These are phyloP conservation scores for Sterna hirundo DNA, from an alignment of 2,113 vertebrate species.

Conservation along the genomic window DNA sequence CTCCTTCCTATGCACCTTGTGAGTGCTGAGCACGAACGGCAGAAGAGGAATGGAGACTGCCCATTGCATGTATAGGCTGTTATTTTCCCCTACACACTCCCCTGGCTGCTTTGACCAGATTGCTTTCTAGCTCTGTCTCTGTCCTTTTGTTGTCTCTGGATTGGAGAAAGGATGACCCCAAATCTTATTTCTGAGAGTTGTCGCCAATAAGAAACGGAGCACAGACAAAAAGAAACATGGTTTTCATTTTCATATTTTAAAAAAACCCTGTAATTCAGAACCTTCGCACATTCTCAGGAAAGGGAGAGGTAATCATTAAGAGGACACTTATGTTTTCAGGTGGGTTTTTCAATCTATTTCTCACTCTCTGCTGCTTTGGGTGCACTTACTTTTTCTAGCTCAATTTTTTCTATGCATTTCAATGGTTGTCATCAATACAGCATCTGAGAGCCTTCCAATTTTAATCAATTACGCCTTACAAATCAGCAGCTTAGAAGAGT, in stretches of 20 bases:
- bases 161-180: background rate
- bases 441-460: background rate
- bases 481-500: background rate
- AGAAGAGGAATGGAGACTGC: background rate
- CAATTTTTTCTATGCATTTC: background rate
- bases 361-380: background rate
- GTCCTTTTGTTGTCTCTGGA: background rate
- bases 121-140: background rate
- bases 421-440: background rate
- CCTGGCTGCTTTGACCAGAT: background rate
- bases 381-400: background rate
- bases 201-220: background rate
- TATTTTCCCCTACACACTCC: background rate
- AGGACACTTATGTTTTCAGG: constrained; percentile 30
- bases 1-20: background rate
- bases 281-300: background rate
- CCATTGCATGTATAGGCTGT: background rate
- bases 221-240: background rate
- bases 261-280: background rate
- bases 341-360: constrained; percentile 20
- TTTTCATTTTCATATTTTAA: constrained; percentile 24
- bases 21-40: background rate
- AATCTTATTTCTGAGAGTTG: background rate
- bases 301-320: constrained; percentile 6
- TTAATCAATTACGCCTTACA: background rate